Base-by-base conservation (phyloP, 1,140 invertebrate genomes). In the Macrosteles quadrilineatus region DNA sequence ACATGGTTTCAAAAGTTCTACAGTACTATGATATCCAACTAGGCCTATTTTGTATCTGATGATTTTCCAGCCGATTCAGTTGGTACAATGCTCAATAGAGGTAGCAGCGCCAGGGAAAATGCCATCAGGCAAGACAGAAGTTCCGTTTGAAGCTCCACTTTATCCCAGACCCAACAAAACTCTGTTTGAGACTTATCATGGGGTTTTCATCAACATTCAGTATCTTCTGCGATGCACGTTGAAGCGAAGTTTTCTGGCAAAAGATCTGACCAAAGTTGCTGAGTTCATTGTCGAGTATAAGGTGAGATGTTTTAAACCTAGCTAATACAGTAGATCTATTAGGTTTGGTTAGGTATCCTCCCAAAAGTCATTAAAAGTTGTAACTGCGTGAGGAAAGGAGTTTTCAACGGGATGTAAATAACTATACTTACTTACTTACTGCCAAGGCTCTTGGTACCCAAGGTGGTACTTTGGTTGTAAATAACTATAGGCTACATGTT, bases 111-210 rank as follows among this genome's bases (percentile, higher is more conserved):
- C 93, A 0, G 95, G 96, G 0, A 93, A 92, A 80, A 85, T 98
- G 25, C 89, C 94, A 14, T 81, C 87, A 67, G 96, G 96, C 0
- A 87, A 87, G 59, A 97, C 94, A 4, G 94, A 98, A 80, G 95
- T 98, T 72, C 94, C 96, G 9, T 98, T 98, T 83, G 95, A 98
- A 83, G 85, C 98, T 71, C 93, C 94, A 0, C 80, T 98, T 17
- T 86, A 85, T 68, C 85, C 88, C 4, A 85, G 88, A 75, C 80
- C 81, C 23, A 87, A 85, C 53, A 91, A 90, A 79, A 83, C 83
- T 12, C 82, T 98, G 0, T 92, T 96, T 81, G 96, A 98, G 87
- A 98, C 96, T 0, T 98, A 98, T 80, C 96, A 98, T 83, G 97
- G 96, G 0, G 95, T 98, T 6, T 98, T 97, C 81, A 92, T 98